Conservation (phyloP, 2,797 vertebrate species). For the Calcarius lapponicus region DNA sequence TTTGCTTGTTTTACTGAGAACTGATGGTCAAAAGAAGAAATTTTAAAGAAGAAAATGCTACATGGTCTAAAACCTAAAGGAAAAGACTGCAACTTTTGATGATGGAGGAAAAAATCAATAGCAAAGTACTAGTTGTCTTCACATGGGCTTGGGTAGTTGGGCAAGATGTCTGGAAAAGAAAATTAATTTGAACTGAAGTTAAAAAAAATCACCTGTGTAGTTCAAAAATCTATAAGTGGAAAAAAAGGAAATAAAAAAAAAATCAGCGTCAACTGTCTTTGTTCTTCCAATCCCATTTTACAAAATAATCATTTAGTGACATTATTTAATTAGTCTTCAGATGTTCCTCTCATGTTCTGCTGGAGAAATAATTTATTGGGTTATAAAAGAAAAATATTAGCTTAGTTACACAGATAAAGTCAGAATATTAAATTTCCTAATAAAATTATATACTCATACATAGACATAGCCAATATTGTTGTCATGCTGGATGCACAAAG, state of each 20-base stretch:
- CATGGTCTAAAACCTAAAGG: background rate
- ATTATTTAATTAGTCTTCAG: conserved; percentile 1
- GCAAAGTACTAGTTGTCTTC: background rate
- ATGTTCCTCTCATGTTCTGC: background rate
- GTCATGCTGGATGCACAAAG: background rate
- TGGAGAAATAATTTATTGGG: background rate
- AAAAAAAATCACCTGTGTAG: background rate
- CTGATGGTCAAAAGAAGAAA: background rate
- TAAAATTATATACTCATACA: background rate
- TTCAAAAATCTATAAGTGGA: background rate
- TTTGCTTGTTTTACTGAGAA: background rate
- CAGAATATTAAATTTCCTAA: background rate
- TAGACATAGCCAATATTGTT: background rate
- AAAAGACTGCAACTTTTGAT: background rate
- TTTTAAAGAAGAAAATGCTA: background rate
- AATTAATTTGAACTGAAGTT: background rate
- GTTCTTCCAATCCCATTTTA: background rate
- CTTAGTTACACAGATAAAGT: background rate
- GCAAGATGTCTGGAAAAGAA: background rate
- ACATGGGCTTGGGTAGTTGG: background rate
- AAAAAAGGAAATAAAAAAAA: background rate
- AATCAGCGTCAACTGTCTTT: background rate
- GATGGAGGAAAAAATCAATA: background rate
- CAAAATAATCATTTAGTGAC: background rate
- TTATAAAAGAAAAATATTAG: background rate